A percentile compares a stretch with the other conserved stretches of the same genome.
Evolutionary conservation across 2,888 invertebrate genomes (phyloP).

Genomic region (Caenorhabditis drosophilae): DNA sequence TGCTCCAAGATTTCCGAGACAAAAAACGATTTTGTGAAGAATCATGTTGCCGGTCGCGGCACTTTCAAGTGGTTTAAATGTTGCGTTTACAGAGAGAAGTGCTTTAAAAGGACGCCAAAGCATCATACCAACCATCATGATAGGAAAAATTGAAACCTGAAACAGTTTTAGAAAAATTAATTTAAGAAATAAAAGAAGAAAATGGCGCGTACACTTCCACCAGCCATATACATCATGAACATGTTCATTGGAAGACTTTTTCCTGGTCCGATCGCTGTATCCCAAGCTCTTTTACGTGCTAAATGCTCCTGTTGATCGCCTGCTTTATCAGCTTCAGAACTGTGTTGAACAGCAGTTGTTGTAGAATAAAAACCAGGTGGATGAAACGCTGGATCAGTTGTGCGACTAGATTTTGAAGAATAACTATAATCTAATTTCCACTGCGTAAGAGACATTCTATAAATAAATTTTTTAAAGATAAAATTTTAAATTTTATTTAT

Average conservation of each 20-base stretch:
- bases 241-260: slow-evolving; percentile 82
- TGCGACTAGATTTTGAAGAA: slow-evolving; percentile 33
- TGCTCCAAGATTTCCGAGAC: slow-evolving; percentile 65
- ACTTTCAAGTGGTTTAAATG: slow-evolving; percentile 69
- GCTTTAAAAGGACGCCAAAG: slow-evolving; percentile 94
- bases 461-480: no score
- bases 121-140: slow-evolving; percentile 99
- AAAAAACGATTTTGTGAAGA: slow-evolving; percentile 64
- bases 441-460: slow-evolving; percentile 30
- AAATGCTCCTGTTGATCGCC: slow-evolving; percentile 66
- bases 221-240: slow-evolving; percentile 99
- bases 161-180: not conserved
- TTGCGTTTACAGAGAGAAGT: slow-evolving; percentile 80
- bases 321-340: slow-evolving; percentile 42
- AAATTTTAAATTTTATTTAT: no score
- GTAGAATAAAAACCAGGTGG: slow-evolving; percentile 65
- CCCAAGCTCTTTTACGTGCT: slow-evolving; percentile 68
- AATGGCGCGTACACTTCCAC: slow-evolving; percentile 72
- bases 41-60: slow-evolving; percentile 58
- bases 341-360: slow-evolving; percentile 46
- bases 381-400: slow-evolving; percentile 45
- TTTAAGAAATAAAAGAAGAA: no score
- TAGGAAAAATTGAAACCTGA: slow-evolving; percentile 90
- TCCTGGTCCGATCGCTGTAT: slow-evolving; percentile 67
- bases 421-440: slow-evolving; percentile 47